Conservation (phyloP, 2,797 vertebrate species). For the Neosilurus hyrtlii region DNA sequence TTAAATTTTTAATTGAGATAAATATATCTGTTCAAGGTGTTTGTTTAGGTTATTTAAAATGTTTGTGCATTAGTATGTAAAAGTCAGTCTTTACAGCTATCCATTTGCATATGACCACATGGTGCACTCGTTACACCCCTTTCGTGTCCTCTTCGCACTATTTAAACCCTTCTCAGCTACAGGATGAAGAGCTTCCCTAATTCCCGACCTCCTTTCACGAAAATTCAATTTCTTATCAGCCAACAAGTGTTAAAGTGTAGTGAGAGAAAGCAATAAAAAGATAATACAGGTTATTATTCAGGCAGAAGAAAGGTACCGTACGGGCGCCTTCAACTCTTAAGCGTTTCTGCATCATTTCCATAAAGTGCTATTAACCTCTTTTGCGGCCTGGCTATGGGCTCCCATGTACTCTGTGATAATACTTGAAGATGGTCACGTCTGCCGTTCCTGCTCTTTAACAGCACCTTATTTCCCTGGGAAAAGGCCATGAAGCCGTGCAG, state of each 20-base stretch:
- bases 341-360: slow-evolving; percentile 50
- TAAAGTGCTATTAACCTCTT: slow-evolving; percentile 52
- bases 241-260: slow-evolving; percentile 29
- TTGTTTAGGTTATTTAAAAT: background rate
- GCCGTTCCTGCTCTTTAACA: slow-evolving; percentile 38
- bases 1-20: background rate
- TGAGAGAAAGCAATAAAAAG: slow-evolving; percentile 28
- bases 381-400: slow-evolving; percentile 17
- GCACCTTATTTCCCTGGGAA: slow-evolving; percentile 46
- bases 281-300: slow-evolving; percentile 45
- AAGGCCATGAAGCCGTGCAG: slow-evolving; percentile 47
- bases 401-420: slow-evolving; percentile 39
- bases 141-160: background rate
- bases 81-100: background rate
- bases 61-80: no score
- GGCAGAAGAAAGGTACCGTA: slow-evolving; percentile 42
- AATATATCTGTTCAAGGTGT: background rate
- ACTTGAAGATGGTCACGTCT: slow-evolving; percentile 26
- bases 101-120: background rate
- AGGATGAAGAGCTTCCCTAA: background rate
- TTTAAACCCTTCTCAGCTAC: background rate
- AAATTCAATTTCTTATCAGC: slow-evolving; percentile 38
- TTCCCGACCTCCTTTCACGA: background rate
- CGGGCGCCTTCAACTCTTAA: slow-evolving; percentile 32
- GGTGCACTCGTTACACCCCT: background rate